A percentile compares a stretch with the other conserved stretches of the same genome.
These are phyloP conservation scores for Adelges cooleyi DNA, from an alignment of 1,140 invertebrate genomes.

Conservation along the genomic window DNA sequence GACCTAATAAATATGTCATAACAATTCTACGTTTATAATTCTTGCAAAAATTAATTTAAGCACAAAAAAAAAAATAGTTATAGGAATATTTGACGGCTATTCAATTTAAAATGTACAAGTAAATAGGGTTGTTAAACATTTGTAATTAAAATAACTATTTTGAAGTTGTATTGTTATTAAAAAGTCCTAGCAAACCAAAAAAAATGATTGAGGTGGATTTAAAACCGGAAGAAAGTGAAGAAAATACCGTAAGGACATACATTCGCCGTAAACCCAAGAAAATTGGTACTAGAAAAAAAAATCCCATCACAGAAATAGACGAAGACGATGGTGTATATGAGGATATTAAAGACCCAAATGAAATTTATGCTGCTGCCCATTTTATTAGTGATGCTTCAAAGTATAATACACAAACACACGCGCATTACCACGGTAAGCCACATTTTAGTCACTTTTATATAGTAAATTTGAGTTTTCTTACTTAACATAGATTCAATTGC, in stretches of 20 bases:
- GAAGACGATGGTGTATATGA: neutral
- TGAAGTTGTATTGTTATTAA: too few species aligned
- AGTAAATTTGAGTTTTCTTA: too few species aligned
- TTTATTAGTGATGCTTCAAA: conserved; percentile 27
- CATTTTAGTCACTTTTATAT: too few species aligned
- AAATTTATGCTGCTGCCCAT: conserved; percentile 25
- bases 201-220: neutral
- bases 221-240: neutral
- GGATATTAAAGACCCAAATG: neutral
- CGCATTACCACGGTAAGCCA: conserved; percentile 25
- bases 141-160: too few species aligned
- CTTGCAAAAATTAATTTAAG: too few species aligned
- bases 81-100: too few species aligned
- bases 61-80: too few species aligned
- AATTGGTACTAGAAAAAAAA: neutral
- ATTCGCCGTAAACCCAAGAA: neutral
- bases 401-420: conserved; percentile 12
- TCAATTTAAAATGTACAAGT: too few species aligned
- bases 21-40: too few species aligned
- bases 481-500: too few species aligned
- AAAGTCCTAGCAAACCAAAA: neutral
- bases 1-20: too few species aligned
- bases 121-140: too few species aligned
- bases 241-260: neutral
- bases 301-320: neutral